These are phyloP conservation scores for Sitta carolinensis DNA, from an alignment of 2,797 vertebrate genomes.

Conservation along the genomic window DNA sequence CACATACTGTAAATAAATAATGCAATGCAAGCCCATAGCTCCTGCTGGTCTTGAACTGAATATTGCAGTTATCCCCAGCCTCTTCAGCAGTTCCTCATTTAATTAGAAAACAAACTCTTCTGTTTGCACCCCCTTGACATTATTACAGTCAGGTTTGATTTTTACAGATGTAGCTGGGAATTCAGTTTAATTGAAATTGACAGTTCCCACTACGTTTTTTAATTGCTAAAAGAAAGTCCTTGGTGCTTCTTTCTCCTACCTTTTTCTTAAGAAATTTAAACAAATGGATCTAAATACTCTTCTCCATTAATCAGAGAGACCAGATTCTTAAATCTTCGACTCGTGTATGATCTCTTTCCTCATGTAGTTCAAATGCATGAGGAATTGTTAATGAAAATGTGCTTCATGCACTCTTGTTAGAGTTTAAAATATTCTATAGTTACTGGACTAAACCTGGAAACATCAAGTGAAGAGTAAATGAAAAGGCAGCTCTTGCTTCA, in stretches of 20 bases:
- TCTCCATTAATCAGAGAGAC: neutral
- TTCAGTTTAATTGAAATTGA: neutral
- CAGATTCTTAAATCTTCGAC: neutral
- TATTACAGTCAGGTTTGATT: neutral
- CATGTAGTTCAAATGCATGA: neutral
- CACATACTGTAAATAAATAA: neutral
- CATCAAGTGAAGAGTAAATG: neutral
- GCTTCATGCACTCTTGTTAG: neutral
- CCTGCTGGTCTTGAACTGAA: neutral
- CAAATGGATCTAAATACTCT: neutral
- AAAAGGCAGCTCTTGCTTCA: neutral
- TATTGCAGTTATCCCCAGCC: neutral
- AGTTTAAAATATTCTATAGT: neutral
- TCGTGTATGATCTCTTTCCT: neutral
- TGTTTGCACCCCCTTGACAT: neutral
- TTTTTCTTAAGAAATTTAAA: neutral
- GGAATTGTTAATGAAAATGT: neutral
- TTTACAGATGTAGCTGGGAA: neutral
- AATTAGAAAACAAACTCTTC: neutral
- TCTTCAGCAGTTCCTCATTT: neutral
- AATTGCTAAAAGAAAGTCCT: neutral
- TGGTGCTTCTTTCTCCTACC: accelerated
- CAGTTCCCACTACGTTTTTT: neutral
- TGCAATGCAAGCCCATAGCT: neutral
- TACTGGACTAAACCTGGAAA: neutral